Conservation (phyloP, 1,140 invertebrate species). For the Akabosia matsudoensis region DNA sequence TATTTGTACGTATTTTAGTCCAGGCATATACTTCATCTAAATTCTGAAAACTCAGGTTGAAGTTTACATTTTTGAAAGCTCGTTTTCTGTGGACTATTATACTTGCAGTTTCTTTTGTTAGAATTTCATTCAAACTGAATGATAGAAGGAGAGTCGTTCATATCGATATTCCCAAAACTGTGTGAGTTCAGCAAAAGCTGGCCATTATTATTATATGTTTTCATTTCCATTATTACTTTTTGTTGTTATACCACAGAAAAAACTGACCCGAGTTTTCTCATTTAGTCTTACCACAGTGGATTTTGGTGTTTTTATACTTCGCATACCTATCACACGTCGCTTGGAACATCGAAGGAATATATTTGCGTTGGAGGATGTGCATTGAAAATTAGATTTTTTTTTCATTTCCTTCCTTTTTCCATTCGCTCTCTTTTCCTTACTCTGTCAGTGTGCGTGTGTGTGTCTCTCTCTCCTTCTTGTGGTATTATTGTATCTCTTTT, state of each 20-base stretch:
- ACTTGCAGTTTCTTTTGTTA: too few species aligned
- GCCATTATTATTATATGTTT: not conserved
- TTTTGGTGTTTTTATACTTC: not conserved
- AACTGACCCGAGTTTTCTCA: not conserved
- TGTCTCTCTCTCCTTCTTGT: not conserved
- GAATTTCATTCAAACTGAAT: too few species aligned
- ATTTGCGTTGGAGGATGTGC: slow-evolving; percentile 22
- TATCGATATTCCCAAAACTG: not conserved
- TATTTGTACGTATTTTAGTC: not conserved
- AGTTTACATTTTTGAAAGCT: too few species aligned
- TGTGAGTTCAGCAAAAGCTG: not conserved
- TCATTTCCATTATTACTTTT: not conserved
- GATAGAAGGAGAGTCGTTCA: not conserved
- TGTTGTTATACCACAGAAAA: not conserved
- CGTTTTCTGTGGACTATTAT: too few species aligned
- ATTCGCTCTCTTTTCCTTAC: not conserved
- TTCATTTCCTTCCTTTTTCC: slow-evolving; percentile 13
- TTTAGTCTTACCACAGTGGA: not conserved
- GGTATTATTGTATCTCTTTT: too few species aligned
- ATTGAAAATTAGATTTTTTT: slow-evolving; percentile 16
- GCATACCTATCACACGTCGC: not conserved
- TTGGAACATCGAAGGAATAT: not conserved
- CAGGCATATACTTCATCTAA: too few species aligned
- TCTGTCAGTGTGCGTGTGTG: not conserved
- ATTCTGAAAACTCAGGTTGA: too few species aligned